Conservation (phyloP, 2,113 vertebrate genomes). For the Labeo catla region DNA sequence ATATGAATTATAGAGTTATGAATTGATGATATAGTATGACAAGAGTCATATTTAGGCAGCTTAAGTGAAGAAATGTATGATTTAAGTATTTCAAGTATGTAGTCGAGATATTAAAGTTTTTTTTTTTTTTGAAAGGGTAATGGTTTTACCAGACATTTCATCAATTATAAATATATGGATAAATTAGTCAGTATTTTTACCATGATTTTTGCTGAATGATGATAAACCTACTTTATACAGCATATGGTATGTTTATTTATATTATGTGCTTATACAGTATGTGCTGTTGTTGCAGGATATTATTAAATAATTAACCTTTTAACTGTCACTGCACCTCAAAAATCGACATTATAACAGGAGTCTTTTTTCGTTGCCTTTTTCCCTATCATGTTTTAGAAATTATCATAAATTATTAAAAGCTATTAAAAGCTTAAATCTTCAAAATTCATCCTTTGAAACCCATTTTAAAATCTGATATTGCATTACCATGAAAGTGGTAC, state of each 20-base stretch:
- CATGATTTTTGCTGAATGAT: neutral
- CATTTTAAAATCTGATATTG: no score
- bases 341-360: no score
- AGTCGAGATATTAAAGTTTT: neutral
- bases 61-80: neutral
- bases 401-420: no score
- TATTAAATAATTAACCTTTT: neutral
- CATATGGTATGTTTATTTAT: neutral
- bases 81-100: neutral
- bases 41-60: neutral
- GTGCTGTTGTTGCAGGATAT: neutral
- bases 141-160: neutral
- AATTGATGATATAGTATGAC: neutral
- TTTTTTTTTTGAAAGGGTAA: neutral
- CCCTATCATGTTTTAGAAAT: no score
- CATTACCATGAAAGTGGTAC: no score
- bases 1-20: neutral
- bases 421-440: no score
- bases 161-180: neutral
- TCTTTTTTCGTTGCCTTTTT: no score
- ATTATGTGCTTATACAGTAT: neutral
- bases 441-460: no score
- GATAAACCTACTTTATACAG: neutral
- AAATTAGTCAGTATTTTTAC: neutral
- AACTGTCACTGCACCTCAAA: no score